Conservation (phyloP, 2,888 invertebrate genomes). For the Mythimna vitellina region DNA sequence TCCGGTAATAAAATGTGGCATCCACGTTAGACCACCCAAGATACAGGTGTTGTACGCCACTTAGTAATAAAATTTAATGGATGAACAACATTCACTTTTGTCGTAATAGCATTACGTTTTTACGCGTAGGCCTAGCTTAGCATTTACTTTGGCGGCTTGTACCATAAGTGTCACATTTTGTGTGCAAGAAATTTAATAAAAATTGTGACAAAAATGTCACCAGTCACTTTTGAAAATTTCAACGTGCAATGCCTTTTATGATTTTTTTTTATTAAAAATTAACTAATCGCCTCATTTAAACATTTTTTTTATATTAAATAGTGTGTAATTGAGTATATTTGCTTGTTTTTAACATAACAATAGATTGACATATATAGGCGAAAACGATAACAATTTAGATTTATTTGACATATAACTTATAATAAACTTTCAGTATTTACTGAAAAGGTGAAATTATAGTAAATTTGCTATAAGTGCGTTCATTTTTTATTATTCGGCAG, state of each 20-base stretch:
- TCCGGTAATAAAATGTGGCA: slow-evolving; percentile 10
- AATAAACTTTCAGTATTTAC: not conserved
- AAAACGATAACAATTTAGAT: not conserved
- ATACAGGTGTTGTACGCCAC: slow-evolving; percentile 21
- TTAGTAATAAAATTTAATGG: slow-evolving; percentile 33
- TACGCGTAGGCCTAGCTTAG: slow-evolving; percentile 9
- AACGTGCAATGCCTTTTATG: not conserved
- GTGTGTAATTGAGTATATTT: not conserved
- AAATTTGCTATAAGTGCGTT: no score
- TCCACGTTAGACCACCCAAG: slow-evolving; percentile 22
- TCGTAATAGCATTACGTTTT: slow-evolving; percentile 35
- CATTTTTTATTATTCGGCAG: no score
- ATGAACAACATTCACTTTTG: slow-evolving; percentile 46
- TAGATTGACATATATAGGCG: not conserved
- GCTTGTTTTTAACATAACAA: not conserved
- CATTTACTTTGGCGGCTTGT: not conserved
- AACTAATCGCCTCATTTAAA: not conserved
- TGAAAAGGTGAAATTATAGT: not conserved
- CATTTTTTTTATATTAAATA: not conserved
- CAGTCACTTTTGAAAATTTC: not conserved
- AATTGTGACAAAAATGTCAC: not conserved
- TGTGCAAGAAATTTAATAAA: not conserved
- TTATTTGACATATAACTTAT: not conserved
- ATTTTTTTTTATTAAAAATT: not conserved
- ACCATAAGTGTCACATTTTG: slow-evolving; percentile 3